A percentile compares a stretch with the other conserved stretches of the same genome.
Evolutionary conservation across 1,140 invertebrate species (phyloP).

Genomic region (Arctopsyche grandis): DNA sequence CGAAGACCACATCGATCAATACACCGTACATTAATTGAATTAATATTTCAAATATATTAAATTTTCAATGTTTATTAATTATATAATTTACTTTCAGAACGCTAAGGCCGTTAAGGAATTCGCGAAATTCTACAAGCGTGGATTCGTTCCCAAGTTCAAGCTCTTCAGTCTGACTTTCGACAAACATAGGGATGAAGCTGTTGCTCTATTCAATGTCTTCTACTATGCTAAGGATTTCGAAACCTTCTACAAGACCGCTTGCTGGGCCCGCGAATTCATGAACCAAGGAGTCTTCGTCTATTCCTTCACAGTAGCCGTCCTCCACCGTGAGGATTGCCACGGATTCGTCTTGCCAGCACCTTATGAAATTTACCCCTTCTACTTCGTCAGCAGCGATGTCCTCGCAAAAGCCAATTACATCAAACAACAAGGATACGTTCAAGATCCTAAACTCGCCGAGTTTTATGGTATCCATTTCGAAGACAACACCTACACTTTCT

Average conservation of each 20-base stretch:
- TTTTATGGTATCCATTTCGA: constrained; percentile 63
- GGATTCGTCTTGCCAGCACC: constrained; percentile 70
- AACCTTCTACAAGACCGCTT: constrained; percentile 72
- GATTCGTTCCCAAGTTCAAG: constrained; percentile 68
- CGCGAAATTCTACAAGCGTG: constrained; percentile 66
- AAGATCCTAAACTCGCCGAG: constrained; percentile 55
- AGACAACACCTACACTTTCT: constrained; percentile 61
- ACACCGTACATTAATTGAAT: constrained; percentile 57
- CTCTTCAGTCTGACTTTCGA: constrained; percentile 69
- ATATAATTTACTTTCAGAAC: constrained; percentile 60
- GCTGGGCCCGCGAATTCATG: constrained; percentile 68
- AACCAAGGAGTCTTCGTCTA: constrained; percentile 72
- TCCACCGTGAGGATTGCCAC: constrained; percentile 68
- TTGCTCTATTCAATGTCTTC: constrained; percentile 65
- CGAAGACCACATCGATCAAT: constrained; percentile 64
- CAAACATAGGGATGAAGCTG: constrained; percentile 61
- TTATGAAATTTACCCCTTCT: constrained; percentile 73
- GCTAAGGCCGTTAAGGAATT: constrained; percentile 70
- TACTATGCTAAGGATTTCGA: constrained; percentile 70
- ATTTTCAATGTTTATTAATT: constrained; percentile 57
- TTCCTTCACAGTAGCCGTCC: constrained; percentile 69
- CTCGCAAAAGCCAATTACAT: constrained; percentile 67
- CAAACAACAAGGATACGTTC: constrained; percentile 67
- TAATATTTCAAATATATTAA: constrained; percentile 49
- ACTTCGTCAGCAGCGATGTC: constrained; percentile 69